Evolutionary conservation across 2,113 vertebrate species (phyloP), one percentile per base, ranked within the genome.

Genomic region (Loxodonta africana): DNA sequence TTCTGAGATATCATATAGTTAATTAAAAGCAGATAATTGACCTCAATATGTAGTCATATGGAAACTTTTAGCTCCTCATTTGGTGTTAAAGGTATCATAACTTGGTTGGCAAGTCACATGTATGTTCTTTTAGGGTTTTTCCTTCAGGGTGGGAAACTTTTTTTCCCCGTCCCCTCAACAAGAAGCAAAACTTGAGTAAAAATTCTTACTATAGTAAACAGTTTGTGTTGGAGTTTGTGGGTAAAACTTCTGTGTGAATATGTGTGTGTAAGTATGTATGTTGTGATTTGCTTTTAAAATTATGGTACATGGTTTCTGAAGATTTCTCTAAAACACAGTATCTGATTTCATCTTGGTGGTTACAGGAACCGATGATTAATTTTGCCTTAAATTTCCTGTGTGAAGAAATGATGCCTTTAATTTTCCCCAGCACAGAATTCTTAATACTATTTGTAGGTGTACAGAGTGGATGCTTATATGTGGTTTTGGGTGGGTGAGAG

Each of bases 351-450:
- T 96, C 76, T 90, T 48, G 60, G 71, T 95, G n/a, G 30, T 98
- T 96, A 96, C 90, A 95, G 93, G 95, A 97, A 97, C 65, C 86
- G 92, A 83, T 96, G 94, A 92, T 95, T 98, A 95, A 94, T 97
- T 97, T 96, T 97, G 82, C 90, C 82, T 93, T 95, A 76, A 90
- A 77, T 95, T 97, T 97, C 78, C 90, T 98, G 87, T 97, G n/a
- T 95, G 90, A 95, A 97, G 84, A 97, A 95, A 88, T 92, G 91
- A 95, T 94, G 48, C 69, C 51, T 97, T 89, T 89, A 90, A 44
- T 74, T 96, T 96, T 97, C 95, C 80, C 90, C 76, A 95, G 96
- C 83, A 91, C 44, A 48, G 87, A 88, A 91, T 96, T 94, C 33
- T 90, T 96, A 89, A 33, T 53, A 71, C 3, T 82, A 14, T 84